Conservation (phyloP, 2,113 vertebrate genomes). For the Podarcis muralis region DNA sequence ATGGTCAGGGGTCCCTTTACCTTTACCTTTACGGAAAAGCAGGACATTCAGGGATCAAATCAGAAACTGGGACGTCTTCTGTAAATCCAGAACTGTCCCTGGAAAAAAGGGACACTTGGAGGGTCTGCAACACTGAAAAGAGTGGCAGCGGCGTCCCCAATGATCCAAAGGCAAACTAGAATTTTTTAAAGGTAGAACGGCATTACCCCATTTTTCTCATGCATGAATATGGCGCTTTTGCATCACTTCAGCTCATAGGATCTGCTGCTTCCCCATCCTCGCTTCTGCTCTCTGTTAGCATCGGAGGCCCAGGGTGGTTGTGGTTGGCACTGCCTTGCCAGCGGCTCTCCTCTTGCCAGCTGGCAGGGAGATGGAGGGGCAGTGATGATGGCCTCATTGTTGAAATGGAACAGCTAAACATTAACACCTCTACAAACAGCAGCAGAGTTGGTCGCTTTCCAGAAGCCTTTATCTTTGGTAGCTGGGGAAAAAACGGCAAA, state of each 20-base stretch:
- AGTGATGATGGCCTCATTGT: accelerated
- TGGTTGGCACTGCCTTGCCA: neutral
- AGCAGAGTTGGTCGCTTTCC: accelerated
- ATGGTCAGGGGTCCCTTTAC: too few species aligned
- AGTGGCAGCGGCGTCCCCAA: neutral
- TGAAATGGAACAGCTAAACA: neutral
- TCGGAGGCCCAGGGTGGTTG: accelerated
- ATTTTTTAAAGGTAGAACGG: neutral
- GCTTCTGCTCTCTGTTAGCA: slow-evolving; percentile 10
- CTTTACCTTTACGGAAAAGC: too few species aligned
- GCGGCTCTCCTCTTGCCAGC: neutral
- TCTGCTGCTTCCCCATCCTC: neutral
- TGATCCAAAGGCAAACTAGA: neutral
- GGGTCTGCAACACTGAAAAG: too few species aligned
- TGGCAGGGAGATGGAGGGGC: slow-evolving; percentile 2
- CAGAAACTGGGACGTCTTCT: too few species aligned
- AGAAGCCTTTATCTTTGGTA: neutral
- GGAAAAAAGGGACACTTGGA: too few species aligned
- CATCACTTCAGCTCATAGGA: neutral
- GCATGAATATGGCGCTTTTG: neutral
- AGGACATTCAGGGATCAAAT: too few species aligned
- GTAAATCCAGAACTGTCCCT: too few species aligned
- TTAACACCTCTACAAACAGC: neutral
- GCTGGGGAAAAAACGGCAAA: neutral
- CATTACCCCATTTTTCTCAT: neutral